Percentiles rank a stretch among this genome's conserved stretches.
Conservation (phyloP, 1,140 invertebrate species). For the Mactra quadrangularis region DNA sequence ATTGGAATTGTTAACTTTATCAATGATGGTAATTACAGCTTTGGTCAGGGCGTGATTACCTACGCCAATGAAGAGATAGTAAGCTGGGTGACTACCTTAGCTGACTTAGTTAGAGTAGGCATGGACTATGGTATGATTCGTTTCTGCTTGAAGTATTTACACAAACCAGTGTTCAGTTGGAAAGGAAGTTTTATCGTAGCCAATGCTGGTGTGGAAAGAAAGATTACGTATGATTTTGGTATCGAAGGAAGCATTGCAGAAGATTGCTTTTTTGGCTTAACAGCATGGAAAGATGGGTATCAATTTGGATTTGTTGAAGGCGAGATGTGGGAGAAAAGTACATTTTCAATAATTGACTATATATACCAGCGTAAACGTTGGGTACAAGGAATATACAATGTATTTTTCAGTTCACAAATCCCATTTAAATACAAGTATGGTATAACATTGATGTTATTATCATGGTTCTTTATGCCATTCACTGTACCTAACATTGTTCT, state of each 20-base stretch:
- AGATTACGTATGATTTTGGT: constrained; percentile 97
- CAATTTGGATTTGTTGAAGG: constrained; percentile 84
- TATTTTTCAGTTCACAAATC: constrained; percentile 95
- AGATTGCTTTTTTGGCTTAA: constrained; percentile 98
- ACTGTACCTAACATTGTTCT: constrained; percentile 95
- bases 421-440: constrained; percentile 93
- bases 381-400: constrained; percentile 97
- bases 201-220: constrained; percentile 93
- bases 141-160: constrained; percentile 96
- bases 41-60: constrained; percentile 98
- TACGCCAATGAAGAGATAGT: constrained; percentile 98
- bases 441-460: constrained; percentile 95
- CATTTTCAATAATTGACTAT: constrained; percentile 97
- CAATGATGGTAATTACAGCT: constrained; percentile 95
- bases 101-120: constrained; percentile 96
- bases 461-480: constrained; percentile 97
- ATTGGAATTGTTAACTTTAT: constrained; percentile 97
- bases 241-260: constrained; percentile 98
- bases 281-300: constrained; percentile 87
- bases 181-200: constrained; percentile 88
- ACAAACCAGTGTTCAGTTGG: constrained; percentile 98
- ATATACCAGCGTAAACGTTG: constrained; percentile 98
- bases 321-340: constrained; percentile 99
- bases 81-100: constrained; percentile 98
- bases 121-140: constrained; percentile 97